Base-by-base conservation (phyloP, 2,797 vertebrate species). In the Oryzias sinensis region DNA sequence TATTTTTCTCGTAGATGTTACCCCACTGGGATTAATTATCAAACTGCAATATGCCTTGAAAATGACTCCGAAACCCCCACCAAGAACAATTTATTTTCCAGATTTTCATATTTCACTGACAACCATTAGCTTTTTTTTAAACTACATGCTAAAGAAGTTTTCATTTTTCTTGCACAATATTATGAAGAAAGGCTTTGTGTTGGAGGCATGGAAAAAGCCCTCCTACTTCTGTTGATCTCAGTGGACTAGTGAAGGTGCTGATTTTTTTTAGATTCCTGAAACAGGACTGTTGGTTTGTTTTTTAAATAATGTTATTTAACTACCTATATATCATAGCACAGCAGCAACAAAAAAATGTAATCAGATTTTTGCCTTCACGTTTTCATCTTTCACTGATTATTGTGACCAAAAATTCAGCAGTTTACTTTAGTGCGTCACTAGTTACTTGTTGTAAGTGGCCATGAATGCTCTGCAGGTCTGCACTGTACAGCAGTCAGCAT, bases 21-120 rank as follows among this genome's bases (percentile, higher is more conserved):
- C 62, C 80, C 65, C 42, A 37, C 74, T 2, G 68, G 52, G 75
- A 66, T 67, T 67, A 73, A 86, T 63, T 55, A 62, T 59, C 68
- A 52, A 64, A 33, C 62, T 63, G 60, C 52, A 60, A 79, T 56
- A 64, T 73, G 76, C 56, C 48, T 40, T 53, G 29, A 66, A 49
- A 74, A 63, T 59, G 56, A 77, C 45, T 53, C 49, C 43, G 47
- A 46, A 61, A 40, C 65, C 59, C 68, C 72, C 17, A 16, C 15
- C 17, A 72, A 73, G 62, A 79, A 54, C 49, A 47, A 15, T 50
- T 74, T 64, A 65, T 73, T 63, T 72, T 51, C 58, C 40, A 3
- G 5, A 14, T 9, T 68, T 63, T 83, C 41, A 73, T 62, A 70
- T 74, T 72, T 68, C 22, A 33, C 43, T 62, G 4, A 42, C 52